Evolutionary conservation across 2,797 vertebrate genomes (phyloP).

Genomic region (Dendrocincla fuliginosa): DNA sequence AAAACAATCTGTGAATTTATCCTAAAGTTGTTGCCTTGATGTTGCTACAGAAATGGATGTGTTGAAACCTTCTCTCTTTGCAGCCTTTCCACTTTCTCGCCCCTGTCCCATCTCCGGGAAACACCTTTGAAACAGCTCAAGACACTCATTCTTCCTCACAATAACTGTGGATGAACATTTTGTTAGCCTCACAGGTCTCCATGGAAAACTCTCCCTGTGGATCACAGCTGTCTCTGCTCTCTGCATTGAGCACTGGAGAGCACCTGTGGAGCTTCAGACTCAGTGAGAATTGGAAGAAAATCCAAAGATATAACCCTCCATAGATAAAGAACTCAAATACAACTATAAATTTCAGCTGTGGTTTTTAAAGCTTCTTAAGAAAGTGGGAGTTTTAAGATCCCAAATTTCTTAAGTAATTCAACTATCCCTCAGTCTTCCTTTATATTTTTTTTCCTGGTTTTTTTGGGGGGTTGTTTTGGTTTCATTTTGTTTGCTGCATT

Average conservation of each 20-base stretch:
- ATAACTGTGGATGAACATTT: background rate
- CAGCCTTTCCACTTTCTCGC: background rate
- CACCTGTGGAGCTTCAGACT: background rate
- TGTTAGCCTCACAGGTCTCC: background rate
- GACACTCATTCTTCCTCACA: background rate
- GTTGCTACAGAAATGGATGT: background rate
- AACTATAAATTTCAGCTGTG: background rate
- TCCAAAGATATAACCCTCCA: background rate
- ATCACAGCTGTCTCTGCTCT: background rate
- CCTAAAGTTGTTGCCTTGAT: background rate
- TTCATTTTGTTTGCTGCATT: no score
- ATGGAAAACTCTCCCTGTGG: background rate
- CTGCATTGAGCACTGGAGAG: accelerated
- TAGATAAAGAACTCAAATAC: background rate
- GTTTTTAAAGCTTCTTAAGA: background rate
- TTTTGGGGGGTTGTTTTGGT: no score
- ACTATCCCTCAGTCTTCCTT: background rate
- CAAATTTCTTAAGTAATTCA: background rate
- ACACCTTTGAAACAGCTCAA: background rate
- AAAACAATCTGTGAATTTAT: background rate
- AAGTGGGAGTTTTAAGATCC: background rate
- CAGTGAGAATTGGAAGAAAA: background rate
- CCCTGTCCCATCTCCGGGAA: background rate
- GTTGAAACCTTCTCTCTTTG: background rate
- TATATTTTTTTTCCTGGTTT: background rate